These are phyloP conservation scores for Megalops cyprinoides DNA, from an alignment of 2,797 vertebrate genomes.

Conservation along the genomic window DNA sequence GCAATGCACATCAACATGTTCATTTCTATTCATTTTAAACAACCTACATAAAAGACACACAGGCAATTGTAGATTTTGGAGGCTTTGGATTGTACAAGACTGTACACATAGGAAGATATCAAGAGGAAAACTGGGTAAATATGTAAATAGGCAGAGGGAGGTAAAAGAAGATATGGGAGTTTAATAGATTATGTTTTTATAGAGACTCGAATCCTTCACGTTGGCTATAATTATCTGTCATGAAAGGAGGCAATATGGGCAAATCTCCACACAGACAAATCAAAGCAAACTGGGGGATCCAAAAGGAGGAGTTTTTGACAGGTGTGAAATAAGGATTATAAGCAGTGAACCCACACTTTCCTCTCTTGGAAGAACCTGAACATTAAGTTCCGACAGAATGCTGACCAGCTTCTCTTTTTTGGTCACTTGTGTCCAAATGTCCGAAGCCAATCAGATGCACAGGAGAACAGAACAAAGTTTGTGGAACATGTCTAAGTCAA, in stretches of 20 bases:
- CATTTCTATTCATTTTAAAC: too few species aligned
- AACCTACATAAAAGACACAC: too few species aligned
- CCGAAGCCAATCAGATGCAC: background rate
- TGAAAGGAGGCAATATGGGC: background rate
- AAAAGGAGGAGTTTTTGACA: background rate
- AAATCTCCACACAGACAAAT: constrained; percentile 2
- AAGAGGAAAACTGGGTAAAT: too few species aligned
- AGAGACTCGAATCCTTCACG: constrained; percentile 1
- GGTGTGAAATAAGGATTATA: constrained; percentile 2
- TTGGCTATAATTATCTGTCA: constrained; percentile 22
- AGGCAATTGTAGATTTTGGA: too few species aligned
- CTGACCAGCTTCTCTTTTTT: background rate
- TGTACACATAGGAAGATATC: background rate
- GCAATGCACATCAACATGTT: too few species aligned
- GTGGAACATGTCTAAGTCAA: background rate
- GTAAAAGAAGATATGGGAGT: constrained; percentile 1
- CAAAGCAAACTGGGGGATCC: background rate
- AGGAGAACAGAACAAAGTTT: background rate
- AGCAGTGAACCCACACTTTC: background rate
- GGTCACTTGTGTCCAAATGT: background rate
- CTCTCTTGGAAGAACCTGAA: background rate
- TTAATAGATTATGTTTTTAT: constrained; percentile 14
- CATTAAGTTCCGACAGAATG: background rate
- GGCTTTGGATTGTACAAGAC: too few species aligned
- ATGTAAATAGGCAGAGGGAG: background rate